phyloP scores from a whole-genome alignment of 2,888 invertebrate genomes.

The Polyploca ridens region DNA sequence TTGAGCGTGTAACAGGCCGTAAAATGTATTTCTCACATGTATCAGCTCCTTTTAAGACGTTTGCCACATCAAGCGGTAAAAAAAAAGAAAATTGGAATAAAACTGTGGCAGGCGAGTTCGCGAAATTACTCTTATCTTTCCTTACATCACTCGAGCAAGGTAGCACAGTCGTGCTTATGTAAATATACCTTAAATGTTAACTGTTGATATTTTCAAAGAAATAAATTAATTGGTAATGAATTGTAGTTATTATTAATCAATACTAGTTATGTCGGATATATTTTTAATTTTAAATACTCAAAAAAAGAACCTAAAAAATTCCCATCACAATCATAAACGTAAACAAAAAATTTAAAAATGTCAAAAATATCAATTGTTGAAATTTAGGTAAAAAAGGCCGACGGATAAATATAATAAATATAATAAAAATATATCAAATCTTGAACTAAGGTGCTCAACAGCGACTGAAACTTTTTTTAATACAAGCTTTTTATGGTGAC shows the following conservation, averaged over 20 bases:
- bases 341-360: too few species aligned
- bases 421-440: too few species aligned
- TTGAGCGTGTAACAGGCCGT: constrained; percentile 54
- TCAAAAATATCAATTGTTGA: too few species aligned
- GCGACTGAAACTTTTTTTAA: too few species aligned
- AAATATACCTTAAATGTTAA: neutral
- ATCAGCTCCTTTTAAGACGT: constrained; percentile 54
- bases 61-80: constrained; percentile 50
- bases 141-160: neutral
- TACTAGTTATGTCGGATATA: too few species aligned
- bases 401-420: too few species aligned
- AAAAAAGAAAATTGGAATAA: constrained; percentile 44
- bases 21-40: constrained; percentile 56
- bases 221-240: neutral
- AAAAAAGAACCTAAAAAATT: too few species aligned
- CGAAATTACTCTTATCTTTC: constrained; percentile 59
- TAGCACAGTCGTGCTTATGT: neutral
- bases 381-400: too few species aligned
- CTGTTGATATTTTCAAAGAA: neutral
- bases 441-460: too few species aligned
- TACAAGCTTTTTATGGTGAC: too few species aligned
- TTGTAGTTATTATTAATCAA: neutral
- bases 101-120: constrained; percentile 37
- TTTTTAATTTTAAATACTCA: too few species aligned
- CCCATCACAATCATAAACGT: too few species aligned